phyloP scores from a whole-genome alignment of 37 sponge, comb jelly and placozoan genomes.

The Ephydatia muelleri region DNA sequence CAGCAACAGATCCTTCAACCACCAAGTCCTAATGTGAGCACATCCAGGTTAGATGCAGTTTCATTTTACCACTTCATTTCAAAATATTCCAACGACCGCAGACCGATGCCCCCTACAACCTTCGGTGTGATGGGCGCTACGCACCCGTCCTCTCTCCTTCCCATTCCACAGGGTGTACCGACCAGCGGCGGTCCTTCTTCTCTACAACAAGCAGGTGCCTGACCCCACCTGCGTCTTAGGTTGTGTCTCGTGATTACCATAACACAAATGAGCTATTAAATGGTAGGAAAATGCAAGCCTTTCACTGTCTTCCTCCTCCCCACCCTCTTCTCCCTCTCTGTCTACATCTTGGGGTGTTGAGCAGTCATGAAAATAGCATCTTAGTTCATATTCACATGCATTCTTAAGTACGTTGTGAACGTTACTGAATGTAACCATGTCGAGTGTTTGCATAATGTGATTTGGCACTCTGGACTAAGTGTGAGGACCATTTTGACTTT shows the following conservation, averaged over 20 bases:
- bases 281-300: neutral
- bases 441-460: neutral
- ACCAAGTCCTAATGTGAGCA: neutral
- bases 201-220: conserved; percentile 19
- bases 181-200: neutral
- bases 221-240: neutral
- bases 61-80: neutral
- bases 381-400: neutral
- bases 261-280: neutral
- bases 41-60: neutral
- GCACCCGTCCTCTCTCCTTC: conserved; percentile 25
- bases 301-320: neutral
- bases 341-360: conserved; percentile 15
- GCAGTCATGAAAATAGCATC: neutral
- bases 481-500: no score
- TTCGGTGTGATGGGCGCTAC: neutral
- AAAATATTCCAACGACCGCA: neutral
- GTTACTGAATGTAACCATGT: neutral
- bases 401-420: neutral
- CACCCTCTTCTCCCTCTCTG: neutral
- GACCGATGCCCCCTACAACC: neutral
- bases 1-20: neutral
- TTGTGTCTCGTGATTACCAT: conserved; percentile 1
- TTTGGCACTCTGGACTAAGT: neutral
- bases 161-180: conserved; percentile 7